Conservation (phyloP, 2,888 invertebrate genomes). For the Xiphydria camelus region DNA sequence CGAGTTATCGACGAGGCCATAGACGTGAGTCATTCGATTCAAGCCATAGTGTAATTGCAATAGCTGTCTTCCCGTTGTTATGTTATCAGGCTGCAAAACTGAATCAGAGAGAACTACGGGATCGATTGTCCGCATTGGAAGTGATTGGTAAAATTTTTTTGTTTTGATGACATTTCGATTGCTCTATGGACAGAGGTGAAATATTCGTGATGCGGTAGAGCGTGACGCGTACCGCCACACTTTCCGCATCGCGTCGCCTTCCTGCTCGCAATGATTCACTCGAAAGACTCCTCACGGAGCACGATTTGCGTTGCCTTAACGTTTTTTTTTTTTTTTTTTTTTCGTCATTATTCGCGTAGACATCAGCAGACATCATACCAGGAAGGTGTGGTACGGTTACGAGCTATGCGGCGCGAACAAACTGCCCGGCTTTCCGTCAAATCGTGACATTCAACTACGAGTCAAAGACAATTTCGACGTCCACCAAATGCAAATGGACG, state of each 20-base stretch:
- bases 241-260: too few relatives aligned
- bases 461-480: constrained; percentile 26
- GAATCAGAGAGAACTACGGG: constrained; percentile 22
- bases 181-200: too few relatives aligned
- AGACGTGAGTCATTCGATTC: constrained; percentile 35
- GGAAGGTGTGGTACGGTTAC: constrained; percentile 39
- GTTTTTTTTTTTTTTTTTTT: constrained; percentile 5
- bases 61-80: neutral
- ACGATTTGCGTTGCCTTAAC: too few relatives aligned
- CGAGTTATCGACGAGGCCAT: constrained; percentile 31
- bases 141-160: constrained; percentile 44
- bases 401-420: constrained; percentile 20
- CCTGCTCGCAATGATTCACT: too few relatives aligned
- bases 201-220: too few relatives aligned
- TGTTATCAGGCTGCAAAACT: constrained; percentile 29
- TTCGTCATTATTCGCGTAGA: constrained; percentile 29
- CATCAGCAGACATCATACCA: constrained; percentile 40
- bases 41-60: neutral
- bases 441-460: constrained; percentile 23
- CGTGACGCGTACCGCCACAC: too few relatives aligned
- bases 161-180: too few relatives aligned
- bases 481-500: constrained; percentile 25
- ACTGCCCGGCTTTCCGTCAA: constrained; percentile 9
- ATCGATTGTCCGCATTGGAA: constrained; percentile 36
- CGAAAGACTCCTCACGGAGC: too few relatives aligned